Evolutionary conservation across 2,113 vertebrate genomes (phyloP).

Genomic region (Epinephelus cyanopodus): DNA sequence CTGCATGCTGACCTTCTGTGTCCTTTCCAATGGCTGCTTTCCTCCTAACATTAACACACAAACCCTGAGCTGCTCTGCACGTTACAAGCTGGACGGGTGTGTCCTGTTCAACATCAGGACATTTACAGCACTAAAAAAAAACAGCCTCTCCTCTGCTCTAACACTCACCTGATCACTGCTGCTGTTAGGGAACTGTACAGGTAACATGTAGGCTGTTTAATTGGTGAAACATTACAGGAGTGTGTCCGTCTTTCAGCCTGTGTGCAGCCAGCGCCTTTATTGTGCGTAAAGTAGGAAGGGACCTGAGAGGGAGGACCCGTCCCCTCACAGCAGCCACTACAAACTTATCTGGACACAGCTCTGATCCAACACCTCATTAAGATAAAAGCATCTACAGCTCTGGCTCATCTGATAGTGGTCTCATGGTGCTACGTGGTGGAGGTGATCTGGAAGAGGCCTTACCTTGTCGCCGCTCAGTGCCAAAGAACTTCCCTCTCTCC

Average conservation of each 20-base stretch:
- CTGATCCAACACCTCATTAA: neutral
- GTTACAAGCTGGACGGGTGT: conserved; percentile 46
- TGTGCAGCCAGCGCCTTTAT: neutral
- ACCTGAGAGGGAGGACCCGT: conserved; percentile 9
- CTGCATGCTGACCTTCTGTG: neutral
- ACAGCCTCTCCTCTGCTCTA: too few species aligned
- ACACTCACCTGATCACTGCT: neutral
- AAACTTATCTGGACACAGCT: neutral
- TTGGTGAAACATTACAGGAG: neutral
- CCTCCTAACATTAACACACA: neutral
- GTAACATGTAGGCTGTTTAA: neutral
- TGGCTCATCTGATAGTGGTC: neutral
- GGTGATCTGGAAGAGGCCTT: conserved; percentile 58
- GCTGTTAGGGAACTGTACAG: neutral
- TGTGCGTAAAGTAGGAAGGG: conserved; percentile 31
- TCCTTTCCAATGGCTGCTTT: neutral
- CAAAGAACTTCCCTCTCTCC: conserved; percentile 72
- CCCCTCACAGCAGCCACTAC: neutral
- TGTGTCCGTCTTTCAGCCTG: neutral
- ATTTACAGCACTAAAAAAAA: neutral
- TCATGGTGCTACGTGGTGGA: neutral
- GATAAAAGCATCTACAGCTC: neutral
- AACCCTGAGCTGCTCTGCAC: neutral
- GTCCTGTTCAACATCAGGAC: conserved; percentile 20
- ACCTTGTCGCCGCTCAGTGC: conserved; percentile 68